These are phyloP conservation scores for Epinotia nisella DNA, from an alignment of 2,888 invertebrate species.

Conservation along the genomic window DNA sequence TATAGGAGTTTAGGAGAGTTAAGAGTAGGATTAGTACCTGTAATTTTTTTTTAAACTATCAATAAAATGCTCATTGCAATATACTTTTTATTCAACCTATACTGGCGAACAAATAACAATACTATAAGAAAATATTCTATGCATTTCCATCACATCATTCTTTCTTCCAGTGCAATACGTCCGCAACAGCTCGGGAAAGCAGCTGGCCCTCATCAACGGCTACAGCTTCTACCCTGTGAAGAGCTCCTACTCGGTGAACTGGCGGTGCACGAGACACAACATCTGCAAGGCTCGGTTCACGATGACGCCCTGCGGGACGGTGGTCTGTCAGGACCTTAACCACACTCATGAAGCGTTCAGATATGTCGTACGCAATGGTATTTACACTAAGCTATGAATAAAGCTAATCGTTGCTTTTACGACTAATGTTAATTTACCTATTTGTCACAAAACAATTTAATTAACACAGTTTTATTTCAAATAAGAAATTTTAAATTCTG, in stretches of 20 bases:
- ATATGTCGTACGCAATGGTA: constrained; percentile 6
- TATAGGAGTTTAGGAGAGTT: too few relatives aligned
- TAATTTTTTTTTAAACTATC: too few relatives aligned
- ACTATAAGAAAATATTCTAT: too few relatives aligned
- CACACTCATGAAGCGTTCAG: constrained; percentile 6
- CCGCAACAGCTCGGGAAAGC: not conserved
- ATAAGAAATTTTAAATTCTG: too few relatives aligned
- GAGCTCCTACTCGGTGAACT: not conserved
- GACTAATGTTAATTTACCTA: too few relatives aligned
- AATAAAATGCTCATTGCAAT: too few relatives aligned
- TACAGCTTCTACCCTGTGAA: constrained; percentile 10
- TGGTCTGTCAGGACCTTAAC: not conserved
- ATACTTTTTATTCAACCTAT: too few relatives aligned
- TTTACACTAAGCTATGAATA: constrained; percentile 13
- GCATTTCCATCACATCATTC: not conserved
- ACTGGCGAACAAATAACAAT: too few relatives aligned
- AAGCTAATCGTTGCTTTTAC: too few relatives aligned
- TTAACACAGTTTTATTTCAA: too few relatives aligned
- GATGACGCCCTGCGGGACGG: not conserved
- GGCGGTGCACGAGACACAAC: constrained; percentile 18
- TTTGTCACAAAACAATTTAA: too few relatives aligned
- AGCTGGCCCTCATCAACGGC: constrained; percentile 10
- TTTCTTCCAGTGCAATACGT: not conserved
- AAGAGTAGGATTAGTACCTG: too few relatives aligned
- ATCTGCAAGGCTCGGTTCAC: constrained; percentile 16